phyloP scores from a whole-genome alignment of 1,140 invertebrate genomes.

The Cecropterus lyciades region DNA sequence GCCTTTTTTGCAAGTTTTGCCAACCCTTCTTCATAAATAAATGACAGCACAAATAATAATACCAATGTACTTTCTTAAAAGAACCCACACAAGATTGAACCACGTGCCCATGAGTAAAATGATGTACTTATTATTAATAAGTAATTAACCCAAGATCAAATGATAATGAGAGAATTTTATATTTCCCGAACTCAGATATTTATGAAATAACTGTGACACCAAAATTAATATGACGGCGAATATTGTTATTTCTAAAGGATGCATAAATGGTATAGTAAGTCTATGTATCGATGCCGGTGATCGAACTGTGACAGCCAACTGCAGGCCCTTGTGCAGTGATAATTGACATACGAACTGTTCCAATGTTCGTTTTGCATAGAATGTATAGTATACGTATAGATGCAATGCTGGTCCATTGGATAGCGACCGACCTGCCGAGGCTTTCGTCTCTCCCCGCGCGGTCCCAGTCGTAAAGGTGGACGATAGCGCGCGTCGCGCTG shows the following conservation, averaged over 20 bases:
- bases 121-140: background rate
- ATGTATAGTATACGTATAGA: slow-evolving; percentile 10
- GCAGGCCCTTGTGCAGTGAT: slow-evolving; percentile 28
- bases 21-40: no score
- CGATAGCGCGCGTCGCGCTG: slow-evolving; percentile 50
- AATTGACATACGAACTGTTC: slow-evolving; percentile 17
- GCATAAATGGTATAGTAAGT: background rate
- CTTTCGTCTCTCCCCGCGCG: slow-evolving; percentile 90
- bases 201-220: background rate
- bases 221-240: no score
- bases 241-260: background rate
- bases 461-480: slow-evolving; percentile 90
- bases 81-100: no score
- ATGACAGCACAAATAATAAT: no score
- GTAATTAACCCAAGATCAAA: background rate
- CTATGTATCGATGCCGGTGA: slow-evolving; percentile 2
- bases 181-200: background rate
- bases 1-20: no score
- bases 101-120: no score
- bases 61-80: no score
- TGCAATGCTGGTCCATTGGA: slow-evolving; percentile 3
- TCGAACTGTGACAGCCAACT: slow-evolving; percentile 31
- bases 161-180: no score
- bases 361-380: background rate
- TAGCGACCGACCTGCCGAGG: slow-evolving; percentile 89